Conservation (phyloP, 2,113 vertebrate species). For the Todiramphus saurophagus region DNA sequence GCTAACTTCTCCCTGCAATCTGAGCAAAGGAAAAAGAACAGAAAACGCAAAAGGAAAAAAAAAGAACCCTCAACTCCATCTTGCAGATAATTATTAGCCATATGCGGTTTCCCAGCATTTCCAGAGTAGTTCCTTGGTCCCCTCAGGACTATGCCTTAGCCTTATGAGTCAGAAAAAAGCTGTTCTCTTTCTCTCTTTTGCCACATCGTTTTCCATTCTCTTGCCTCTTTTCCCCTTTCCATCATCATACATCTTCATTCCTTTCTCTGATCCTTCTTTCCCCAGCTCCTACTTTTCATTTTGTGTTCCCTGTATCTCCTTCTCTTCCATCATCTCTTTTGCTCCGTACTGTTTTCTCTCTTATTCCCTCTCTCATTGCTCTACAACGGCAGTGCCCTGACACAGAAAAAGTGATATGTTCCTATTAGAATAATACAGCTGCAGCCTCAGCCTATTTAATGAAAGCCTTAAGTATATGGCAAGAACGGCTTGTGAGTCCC, state of each 20-base stretch:
- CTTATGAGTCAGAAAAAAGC: background rate
- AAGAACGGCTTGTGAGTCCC: conserved; percentile 38
- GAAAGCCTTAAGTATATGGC: conserved; percentile 26
- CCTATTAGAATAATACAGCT: conserved; percentile 36
- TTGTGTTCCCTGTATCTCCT: background rate
- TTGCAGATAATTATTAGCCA: conserved; percentile 41
- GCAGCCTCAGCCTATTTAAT: conserved; percentile 54
- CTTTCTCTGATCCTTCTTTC: background rate
- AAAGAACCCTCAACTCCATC: background rate
- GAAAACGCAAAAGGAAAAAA: background rate
- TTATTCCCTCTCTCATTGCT: background rate
- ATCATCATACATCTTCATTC: background rate
- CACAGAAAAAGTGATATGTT: conserved; percentile 36
- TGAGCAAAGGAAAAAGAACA: background rate
- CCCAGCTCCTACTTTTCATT: background rate
- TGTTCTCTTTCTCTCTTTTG: background rate
- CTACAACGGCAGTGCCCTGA: background rate
- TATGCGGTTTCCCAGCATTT: background rate
- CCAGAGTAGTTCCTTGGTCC: background rate
- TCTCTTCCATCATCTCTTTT: background rate
- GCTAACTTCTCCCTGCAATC: background rate
- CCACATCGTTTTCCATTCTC: background rate
- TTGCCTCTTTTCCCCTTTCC: background rate
- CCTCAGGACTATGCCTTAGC: background rate
- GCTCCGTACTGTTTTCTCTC: background rate